These are phyloP conservation scores for Xenops minutus DNA, from an alignment of 2,797 vertebrate species.

Conservation along the genomic window DNA sequence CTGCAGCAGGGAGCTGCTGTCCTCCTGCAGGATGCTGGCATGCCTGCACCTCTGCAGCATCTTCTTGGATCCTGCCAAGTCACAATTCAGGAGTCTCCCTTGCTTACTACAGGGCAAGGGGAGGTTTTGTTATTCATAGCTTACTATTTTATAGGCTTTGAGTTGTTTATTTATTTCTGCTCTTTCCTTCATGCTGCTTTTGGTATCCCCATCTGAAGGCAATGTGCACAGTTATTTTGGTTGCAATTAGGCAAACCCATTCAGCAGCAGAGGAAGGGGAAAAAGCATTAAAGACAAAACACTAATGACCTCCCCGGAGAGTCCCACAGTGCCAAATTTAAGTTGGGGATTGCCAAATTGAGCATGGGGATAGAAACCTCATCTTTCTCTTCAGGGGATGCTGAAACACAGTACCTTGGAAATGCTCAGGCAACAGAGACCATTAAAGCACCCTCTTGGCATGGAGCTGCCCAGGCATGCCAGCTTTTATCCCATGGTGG, in stretches of 20 bases:
- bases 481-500: accelerated
- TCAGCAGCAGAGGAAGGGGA: background rate
- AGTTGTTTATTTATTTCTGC: background rate
- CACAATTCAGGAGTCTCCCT: background rate
- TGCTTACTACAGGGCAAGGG: background rate
- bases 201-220: background rate
- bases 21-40: background rate
- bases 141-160: background rate
- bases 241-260: background rate
- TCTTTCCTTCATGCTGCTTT: background rate
- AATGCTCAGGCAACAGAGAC: background rate
- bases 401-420: background rate
- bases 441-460: background rate
- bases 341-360: background rate
- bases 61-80: background rate
- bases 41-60: background rate
- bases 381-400: background rate
- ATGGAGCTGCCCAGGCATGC: background rate
- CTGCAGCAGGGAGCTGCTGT: background rate
- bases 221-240: background rate
- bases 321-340: background rate
- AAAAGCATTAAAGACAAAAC: background rate
- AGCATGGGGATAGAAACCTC: background rate
- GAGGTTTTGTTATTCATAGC: background rate
- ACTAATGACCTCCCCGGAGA: background rate